Evolutionary conservation across 2,113 vertebrate genomes (phyloP), one percentile per base, ranked within the genome.

Genomic region (Anser brachyrhynchus): DNA sequence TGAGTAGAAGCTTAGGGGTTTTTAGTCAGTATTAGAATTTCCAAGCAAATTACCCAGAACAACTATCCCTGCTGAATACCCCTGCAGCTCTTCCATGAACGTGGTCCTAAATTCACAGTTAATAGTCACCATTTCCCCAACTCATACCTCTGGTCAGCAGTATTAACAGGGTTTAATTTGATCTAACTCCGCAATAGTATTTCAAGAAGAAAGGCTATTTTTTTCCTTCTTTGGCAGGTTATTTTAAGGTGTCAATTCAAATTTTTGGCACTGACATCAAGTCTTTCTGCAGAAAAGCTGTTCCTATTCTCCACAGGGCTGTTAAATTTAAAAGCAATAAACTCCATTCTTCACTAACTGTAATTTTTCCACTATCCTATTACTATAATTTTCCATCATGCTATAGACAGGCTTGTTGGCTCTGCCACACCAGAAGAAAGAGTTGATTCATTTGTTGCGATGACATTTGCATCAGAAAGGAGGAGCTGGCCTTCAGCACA

Each of bases 241-340:
- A 92, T 95, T 95, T 93, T 94, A 95, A 97, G 65, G 54, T 87
- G 87, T 82, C 39, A 26, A 46, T 87, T 92, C 5, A 18, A 65
- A 89, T 35, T 89, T 86, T 92, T 91, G 92, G 91, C 84, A 79
- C 35, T 44, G 51, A 58, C 1, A 2, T 71, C 65, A 92, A 93
- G 78, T 78, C 35, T 72, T 78, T 61, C 73, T 6, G 3, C 29
- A 44, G 89, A 87, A 87, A 87, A 96, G 77, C 52, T 91, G 33
- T 61, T 87, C 52, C 43, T 81, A 2, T 69, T 91, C 81, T 90
- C 86, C 39, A 54, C 37, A 28, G 80, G 35, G 39, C 43, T 84
- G n/a, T 87, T 89, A 94, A 90, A 71, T 4, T 11, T 46, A 70
- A 57, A 89, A 93, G 76, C n/a, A 86, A 87, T 46, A 80, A 17